Percentiles rank a stretch among this genome's conserved stretches.
phyloP scores from a whole-genome alignment of 2,888 invertebrate genomes.

The Archips xylosteana region DNA sequence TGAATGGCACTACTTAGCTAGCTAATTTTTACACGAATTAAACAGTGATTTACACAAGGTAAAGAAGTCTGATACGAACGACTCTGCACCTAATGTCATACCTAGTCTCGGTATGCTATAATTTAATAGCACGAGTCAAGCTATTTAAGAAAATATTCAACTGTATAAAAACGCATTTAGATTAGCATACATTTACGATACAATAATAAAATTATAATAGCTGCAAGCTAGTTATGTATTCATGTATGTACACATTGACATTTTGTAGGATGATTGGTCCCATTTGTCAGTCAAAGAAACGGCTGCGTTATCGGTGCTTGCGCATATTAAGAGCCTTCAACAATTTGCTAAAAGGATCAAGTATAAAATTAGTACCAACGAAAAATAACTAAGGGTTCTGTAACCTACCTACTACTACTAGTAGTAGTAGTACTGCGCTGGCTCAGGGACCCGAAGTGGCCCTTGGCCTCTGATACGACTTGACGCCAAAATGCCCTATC shows the following conservation, averaged over 20 bases:
- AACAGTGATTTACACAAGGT: too few species aligned
- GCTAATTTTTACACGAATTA: too few species aligned
- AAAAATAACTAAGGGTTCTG: not conserved
- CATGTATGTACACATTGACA: conserved; percentile 19
- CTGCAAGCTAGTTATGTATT: conserved; percentile 3
- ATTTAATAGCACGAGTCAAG: not conserved
- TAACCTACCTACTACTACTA: not conserved
- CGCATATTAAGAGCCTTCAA: not conserved
- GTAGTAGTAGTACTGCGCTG: too few species aligned
- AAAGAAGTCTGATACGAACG: too few species aligned
- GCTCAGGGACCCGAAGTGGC: too few species aligned
- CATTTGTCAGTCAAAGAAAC: conserved; percentile 25
- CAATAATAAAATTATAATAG: conserved; percentile 13
- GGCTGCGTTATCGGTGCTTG: not conserved
- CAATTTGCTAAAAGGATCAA: conserved; percentile 1
- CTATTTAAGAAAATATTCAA: not conserved
- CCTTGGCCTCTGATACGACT: too few species aligned
- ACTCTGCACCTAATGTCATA: not conserved
- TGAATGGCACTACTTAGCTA: too few species aligned
- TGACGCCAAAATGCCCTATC: too few species aligned
- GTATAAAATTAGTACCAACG: not conserved
- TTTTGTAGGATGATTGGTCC: conserved; percentile 28
- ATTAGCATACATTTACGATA: conserved; percentile 4
- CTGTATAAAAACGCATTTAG: conserved; percentile 8
- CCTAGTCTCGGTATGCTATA: not conserved